Percentiles rank a stretch among this genome's conserved stretches.
Conservation (phyloP, 2,888 invertebrate genomes). For the Aporophyla nigra region DNA sequence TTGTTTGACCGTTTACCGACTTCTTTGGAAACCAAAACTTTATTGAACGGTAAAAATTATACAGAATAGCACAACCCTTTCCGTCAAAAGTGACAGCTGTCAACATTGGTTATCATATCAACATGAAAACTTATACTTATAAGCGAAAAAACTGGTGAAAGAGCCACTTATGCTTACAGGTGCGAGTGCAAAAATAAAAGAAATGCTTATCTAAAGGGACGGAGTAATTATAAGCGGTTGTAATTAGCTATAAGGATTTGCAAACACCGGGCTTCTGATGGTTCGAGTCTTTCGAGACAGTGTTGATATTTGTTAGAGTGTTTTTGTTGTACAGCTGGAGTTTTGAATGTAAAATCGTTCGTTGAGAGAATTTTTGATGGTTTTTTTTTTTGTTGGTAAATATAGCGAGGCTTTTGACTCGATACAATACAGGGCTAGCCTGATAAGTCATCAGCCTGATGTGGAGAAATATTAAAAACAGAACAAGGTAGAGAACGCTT, state of each 20-base stretch:
- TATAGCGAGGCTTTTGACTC: not conserved
- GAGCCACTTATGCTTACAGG: slow-evolving; percentile 64
- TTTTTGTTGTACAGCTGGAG: not conserved
- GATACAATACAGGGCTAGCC: not conserved
- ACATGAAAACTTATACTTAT: slow-evolving; percentile 40
- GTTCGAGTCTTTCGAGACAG: slow-evolving; percentile 13
- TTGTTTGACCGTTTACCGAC: not conserved
- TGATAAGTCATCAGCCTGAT: too few relatives aligned
- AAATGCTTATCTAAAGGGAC: slow-evolving; percentile 44
- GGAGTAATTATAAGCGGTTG: slow-evolving; percentile 56
- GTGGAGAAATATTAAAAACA: too few relatives aligned
- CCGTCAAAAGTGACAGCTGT: slow-evolving; percentile 46
- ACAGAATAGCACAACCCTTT: not conserved
- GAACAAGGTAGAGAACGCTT: too few relatives aligned
- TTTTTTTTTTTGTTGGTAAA: not conserved
- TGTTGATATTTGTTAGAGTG: slow-evolving; percentile 10
- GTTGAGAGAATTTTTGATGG: not conserved
- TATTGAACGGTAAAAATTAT: not conserved
- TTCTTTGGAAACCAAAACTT: not conserved
- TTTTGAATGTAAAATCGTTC: not conserved
- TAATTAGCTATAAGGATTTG: slow-evolving; percentile 64
- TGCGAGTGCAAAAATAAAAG: slow-evolving; percentile 54
- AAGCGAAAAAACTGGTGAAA: slow-evolving; percentile 53
- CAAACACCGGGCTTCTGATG: slow-evolving; percentile 62
- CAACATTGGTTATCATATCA: slow-evolving; percentile 46